Evolutionary conservation across 2,888 invertebrate species (phyloP).

Genomic region (Acanthococcus lagerstroemiae): DNA sequence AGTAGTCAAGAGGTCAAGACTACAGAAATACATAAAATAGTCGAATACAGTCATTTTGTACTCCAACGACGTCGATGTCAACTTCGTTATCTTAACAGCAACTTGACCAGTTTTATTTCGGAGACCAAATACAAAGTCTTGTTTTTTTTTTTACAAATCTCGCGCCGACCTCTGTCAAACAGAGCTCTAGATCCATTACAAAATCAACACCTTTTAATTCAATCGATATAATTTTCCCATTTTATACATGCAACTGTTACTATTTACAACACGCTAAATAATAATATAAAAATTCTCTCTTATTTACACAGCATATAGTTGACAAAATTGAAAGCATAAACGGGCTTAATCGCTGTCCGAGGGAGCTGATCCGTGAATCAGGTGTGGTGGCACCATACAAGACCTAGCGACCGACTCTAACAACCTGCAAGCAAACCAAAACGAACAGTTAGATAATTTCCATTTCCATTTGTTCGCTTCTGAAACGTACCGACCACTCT

Average conservation of each 20-base stretch:
- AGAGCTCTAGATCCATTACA: too few species aligned
- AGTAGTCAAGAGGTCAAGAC: too few species aligned
- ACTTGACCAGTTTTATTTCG: too few species aligned
- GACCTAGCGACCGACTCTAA: slow-evolving; percentile 95
- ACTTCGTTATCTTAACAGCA: too few species aligned
- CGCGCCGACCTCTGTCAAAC: too few species aligned
- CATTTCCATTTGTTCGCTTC: neutral
- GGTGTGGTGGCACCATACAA: slow-evolving; percentile 77
- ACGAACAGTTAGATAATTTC: neutral
- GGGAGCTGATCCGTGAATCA: slow-evolving; percentile 20
- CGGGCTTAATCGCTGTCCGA: slow-evolving; percentile 18
- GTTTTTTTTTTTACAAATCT: neutral
- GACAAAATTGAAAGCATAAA: neutral
- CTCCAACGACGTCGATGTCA: too few species aligned
- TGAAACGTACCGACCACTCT: neutral
- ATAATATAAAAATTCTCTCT: neutral
- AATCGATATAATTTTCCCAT: neutral
- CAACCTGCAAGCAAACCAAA: slow-evolving; percentile 51
- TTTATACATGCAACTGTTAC: neutral
- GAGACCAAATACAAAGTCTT: neutral
- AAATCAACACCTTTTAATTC: too few species aligned
- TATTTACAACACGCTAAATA: neutral
- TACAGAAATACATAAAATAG: too few species aligned
- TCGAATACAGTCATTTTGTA: too few species aligned
- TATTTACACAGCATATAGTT: too few species aligned